Evolutionary conservation across 2,888 invertebrate species (phyloP), one percentile per base, ranked within the genome.

Genomic region (Tortricodes alternella): DNA sequence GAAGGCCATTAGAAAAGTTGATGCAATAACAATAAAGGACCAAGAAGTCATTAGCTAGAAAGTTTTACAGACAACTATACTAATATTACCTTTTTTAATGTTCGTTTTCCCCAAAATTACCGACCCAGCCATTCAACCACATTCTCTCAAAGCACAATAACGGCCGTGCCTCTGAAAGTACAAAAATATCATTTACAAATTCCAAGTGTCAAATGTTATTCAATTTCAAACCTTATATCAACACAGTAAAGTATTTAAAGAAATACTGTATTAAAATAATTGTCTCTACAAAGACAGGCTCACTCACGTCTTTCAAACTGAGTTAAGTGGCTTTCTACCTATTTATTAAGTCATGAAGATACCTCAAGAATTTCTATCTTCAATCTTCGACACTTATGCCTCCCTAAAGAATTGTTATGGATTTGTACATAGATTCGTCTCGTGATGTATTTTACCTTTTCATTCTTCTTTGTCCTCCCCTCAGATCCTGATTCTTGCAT

Each of bases 251-350:
- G 46, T 38, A n/a, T 3, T 29, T 24, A 44, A 43, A 19, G 13
- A 18, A 11, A 13, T 24, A 21, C 44, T n/a, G 4, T n/a, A 43
- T 23, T 19, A 23, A 38, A 43, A 49, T 27, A 56, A 56, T 56
- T 50, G 56, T 56, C 37, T 39, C 16, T 21, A 38, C 21, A 50
- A 44, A 41, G 46, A 48, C 50, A 46, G 13, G 19, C 53, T 53
- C 49, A 49, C 48, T 35, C 60, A 61, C 61, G 68, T 66, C 64
- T 67, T 63, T 66, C 60, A 51, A 62, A 65, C 53, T 55, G 56
- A 52, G 60, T 62, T 66, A 68, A 72, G 66, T 68, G 67, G 64
- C 64, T 68, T 65, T 66, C 62, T 66, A 63, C 58, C 66, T 73
- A 69, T 71, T 70, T 71, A 73, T 74, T 73, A 70, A 59, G 52